Conservation (phyloP, 1,140 invertebrate genomes). For the Pseudomyrmex flavicornis region DNA sequence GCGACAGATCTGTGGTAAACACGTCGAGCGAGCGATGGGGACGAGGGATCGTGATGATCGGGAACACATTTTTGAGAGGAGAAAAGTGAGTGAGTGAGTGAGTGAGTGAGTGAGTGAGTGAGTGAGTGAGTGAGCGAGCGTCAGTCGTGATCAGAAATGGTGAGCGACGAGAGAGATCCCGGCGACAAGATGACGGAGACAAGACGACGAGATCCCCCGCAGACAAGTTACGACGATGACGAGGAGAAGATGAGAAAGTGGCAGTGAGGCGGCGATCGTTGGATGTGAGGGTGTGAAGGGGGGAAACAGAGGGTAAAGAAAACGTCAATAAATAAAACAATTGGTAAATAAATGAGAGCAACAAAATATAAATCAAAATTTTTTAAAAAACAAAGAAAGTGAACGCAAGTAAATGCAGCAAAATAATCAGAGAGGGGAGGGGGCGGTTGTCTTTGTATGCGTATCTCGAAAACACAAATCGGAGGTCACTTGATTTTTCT, state of each 20-base stretch:
- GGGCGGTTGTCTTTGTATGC: constrained; percentile 4
- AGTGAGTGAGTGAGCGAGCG: constrained; percentile 29
- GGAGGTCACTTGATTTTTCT: constrained; percentile 79
- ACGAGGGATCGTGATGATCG: neutral
- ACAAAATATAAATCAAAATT: constrained; percentile 48
- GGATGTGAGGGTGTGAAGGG: constrained; percentile 58
- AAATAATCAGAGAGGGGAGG: neutral
- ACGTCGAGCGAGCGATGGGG: constrained; percentile 68
- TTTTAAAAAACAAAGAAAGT: constrained; percentile 68
- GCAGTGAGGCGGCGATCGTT: constrained; percentile 39
- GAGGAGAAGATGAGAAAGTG: constrained; percentile 24
- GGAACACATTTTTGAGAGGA: neutral
- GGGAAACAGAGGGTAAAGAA: constrained; percentile 85
- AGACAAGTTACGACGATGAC: constrained; percentile 20
- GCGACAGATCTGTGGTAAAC: constrained; percentile 87
- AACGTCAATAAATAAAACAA: constrained; percentile 87
- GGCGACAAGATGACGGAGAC: constrained; percentile 79
- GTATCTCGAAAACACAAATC: constrained; percentile 40
- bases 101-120: constrained; percentile 6
- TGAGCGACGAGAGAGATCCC: constrained; percentile 80
- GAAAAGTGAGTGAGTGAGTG: constrained; percentile 8
- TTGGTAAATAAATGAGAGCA: constrained; percentile 75
- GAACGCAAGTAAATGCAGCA: constrained; percentile 52
- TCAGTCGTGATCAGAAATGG: constrained; percentile 9
- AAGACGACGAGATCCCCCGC: constrained; percentile 75